Base-by-base conservation (phyloP, 92 coral and sea anemone species). In the Porites divaricata region DNA sequence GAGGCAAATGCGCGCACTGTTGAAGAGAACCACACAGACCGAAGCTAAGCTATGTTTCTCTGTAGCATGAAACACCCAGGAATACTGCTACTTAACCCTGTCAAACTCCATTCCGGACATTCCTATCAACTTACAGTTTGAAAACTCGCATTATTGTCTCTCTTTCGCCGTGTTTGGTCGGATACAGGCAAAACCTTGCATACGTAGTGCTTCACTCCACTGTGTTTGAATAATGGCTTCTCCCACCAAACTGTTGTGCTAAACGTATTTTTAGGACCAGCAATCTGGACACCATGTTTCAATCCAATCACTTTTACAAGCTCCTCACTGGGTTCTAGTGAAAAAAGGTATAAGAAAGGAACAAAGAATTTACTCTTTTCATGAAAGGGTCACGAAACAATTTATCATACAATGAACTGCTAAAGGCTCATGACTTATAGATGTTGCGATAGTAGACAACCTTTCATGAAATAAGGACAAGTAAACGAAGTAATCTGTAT, bases 171-270 rank as follows among this genome's bases (percentile, higher is more conserved):
- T 7, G 12, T 11, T 10, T 51, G 54, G 1, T 17, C 54, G 48
- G 48, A 17, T 70, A 14, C 9, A 22, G 17, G n/a, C 53, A 61
- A 45, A 24, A 73, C 20, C 63, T 50, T 72, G 26, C 72, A 82
- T 48, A 12, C 49, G 79, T 82, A 82, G 53, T 82, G 56, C n/a
- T 72, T 48, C 72, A 82, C 86, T 6, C 21, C 79, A 68, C 91
- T 88, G 77, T 88, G 87, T 45, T 24, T 50, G 69, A 88, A 88
- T 12, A 75, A 58, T 56, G 91, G 91, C 23, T 82, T 70, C 76
- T 22, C 9, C 86, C 86, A 82, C 11, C 78, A 49, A 6, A 82
- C 69, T 48, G 62, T 72, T 62, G 86, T 41, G 6, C 72, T 61
- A 64, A 82, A 82, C 45, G 79, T 82, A 54, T 72, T 48, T 19